Evolutionary conservation across 2,888 invertebrate species (phyloP).

Genomic region (Netelia inedita): DNA sequence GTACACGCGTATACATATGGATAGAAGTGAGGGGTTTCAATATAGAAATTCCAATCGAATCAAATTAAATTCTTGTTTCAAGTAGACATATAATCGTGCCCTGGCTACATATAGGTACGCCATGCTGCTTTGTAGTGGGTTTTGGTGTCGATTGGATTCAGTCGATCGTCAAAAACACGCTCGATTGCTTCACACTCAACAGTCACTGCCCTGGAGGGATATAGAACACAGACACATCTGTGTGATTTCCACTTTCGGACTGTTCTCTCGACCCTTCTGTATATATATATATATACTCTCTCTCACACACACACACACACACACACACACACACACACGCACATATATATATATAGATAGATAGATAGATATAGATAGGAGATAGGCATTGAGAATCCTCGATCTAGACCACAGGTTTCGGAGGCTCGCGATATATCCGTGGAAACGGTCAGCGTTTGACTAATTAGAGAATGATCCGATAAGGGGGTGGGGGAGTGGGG

Average conservation of each 20-base stretch:
- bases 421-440: slow-evolving; percentile 37
- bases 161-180: slow-evolving; percentile 42
- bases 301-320: background rate
- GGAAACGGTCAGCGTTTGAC: slow-evolving; percentile 70
- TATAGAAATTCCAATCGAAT: slow-evolving; percentile 9
- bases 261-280: background rate
- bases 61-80: slow-evolving; percentile 17
- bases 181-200: slow-evolving; percentile 29
- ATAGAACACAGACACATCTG: background rate
- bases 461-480: slow-evolving; percentile 79
- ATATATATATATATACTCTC: too few relatives aligned
- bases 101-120: background rate
- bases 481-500: slow-evolving; percentile 40
- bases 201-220: background rate
- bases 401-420: slow-evolving; percentile 29
- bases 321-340: background rate
- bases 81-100: slow-evolving; percentile 3
- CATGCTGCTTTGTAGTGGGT: slow-evolving; percentile 37
- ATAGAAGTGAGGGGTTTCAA: background rate
- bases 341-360: too few relatives aligned
- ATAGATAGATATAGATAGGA: background rate
- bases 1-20: background rate
- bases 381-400: background rate
- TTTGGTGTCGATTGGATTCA: slow-evolving; percentile 53
- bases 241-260: slow-evolving; percentile 38